A percentile compares a stretch with the other conserved stretches of the same genome.
Evolutionary conservation across 2,113 vertebrate species (phyloP).

Genomic region (Microtus pennsylvanicus): DNA sequence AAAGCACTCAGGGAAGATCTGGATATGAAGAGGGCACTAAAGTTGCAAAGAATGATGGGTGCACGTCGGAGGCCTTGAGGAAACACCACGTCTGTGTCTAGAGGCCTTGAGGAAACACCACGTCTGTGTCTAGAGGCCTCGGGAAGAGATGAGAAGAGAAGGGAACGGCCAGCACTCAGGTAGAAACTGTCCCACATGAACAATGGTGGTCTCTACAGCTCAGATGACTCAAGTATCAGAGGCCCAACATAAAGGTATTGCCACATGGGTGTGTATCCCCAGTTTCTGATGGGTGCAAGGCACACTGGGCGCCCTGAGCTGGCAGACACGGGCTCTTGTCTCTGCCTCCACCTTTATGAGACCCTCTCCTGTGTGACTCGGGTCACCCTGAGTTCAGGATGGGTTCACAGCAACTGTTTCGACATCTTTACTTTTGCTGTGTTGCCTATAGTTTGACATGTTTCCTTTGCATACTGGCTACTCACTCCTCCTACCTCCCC

Average conservation of each 20-base stretch:
- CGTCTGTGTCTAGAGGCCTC: background rate
- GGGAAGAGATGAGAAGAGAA: background rate
- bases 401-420: background rate
- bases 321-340: rapidly evolving
- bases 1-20: background rate
- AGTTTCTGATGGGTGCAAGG: too few species aligned
- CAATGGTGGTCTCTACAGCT: rapidly evolving
- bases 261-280: rapidly evolving
- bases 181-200: rapidly evolving
- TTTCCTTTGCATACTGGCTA: background rate
- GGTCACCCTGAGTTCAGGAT: background rate
- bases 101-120: background rate
- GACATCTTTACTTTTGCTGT: background rate
- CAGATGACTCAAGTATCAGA: background rate
- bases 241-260: background rate
- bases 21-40: rapidly evolving
- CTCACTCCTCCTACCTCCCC: background rate
- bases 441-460: background rate
- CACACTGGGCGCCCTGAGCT: background rate
- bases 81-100: rapidly evolving
- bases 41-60: background rate
- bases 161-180: background rate
- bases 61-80: background rate
- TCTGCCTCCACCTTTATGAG: background rate
- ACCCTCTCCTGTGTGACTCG: rapidly evolving